Evolutionary conservation across 2,113 vertebrate genomes (phyloP).

Genomic region (Dipodomys ordii): DNA sequence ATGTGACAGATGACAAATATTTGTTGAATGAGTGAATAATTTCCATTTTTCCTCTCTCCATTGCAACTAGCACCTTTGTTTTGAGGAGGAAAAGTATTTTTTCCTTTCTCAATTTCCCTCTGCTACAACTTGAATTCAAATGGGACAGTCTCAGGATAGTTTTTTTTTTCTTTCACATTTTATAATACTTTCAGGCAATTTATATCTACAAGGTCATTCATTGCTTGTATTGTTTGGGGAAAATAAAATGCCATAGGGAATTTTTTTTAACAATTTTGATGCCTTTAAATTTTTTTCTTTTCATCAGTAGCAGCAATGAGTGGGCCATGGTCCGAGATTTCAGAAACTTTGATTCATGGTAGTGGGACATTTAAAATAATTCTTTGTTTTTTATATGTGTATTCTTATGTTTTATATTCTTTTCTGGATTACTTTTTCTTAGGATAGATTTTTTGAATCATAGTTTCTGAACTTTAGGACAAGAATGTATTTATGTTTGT

Average conservation of each 20-base stretch:
- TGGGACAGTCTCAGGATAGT: slow-evolving; percentile 40
- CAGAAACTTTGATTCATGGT: neutral
- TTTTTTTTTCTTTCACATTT: slow-evolving; percentile 63
- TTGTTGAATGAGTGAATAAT: slow-evolving; percentile 3
- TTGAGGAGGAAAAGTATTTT: neutral
- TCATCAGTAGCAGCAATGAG: neutral
- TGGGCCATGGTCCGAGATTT: slow-evolving; percentile 46
- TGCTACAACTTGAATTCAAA: slow-evolving; percentile 50
- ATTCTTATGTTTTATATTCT: neutral
- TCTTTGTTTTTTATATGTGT: neutral
- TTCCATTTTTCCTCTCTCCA: neutral
- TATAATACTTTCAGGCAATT: slow-evolving; percentile 56
- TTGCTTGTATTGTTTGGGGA: slow-evolving; percentile 51
- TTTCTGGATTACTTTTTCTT: slow-evolving; percentile 50
- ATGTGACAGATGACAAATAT: slow-evolving; percentile 2
- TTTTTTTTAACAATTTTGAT: slow-evolving; percentile 50
- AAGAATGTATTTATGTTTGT: neutral
- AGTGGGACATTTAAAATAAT: too few relatives aligned
- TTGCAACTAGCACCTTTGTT: neutral
- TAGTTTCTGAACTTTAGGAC: slow-evolving; percentile 6
- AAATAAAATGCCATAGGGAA: slow-evolving; percentile 54
- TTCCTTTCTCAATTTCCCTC: slow-evolving; percentile 39
- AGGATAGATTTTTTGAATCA: neutral
- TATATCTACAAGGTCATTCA: slow-evolving; percentile 52
- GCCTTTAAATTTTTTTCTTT: too few relatives aligned